Base-by-base conservation (phyloP, 2,113 vertebrate genomes). In the Hemichromis elongatus region DNA sequence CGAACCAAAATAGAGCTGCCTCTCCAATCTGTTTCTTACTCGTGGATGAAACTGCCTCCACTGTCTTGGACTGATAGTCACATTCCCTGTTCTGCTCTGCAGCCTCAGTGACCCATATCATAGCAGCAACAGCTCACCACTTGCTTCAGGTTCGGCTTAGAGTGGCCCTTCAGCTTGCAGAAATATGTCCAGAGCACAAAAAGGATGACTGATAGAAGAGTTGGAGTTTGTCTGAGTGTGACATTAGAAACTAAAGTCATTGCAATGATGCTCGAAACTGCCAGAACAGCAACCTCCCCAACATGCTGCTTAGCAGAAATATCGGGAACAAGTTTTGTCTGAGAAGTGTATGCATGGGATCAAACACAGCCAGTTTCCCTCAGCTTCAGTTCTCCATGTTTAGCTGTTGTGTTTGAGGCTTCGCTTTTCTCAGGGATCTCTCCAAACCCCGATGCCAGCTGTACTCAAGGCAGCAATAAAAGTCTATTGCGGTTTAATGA, bases 111-210 rank as follows among this genome's bases (percentile, higher is more conserved):
- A 73, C 40, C 24, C 10, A 6, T 24, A 28, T 70, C 40, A 70
- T 68, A 68, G 63, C 35, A 68, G 40, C n/a, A 68, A 2, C 35
- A 68, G n/a, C 35, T 24, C 35, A 68, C 63, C n/a, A 68, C 63
- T 70, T 45, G 5, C 40, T 45, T 45, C 40, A 6, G 1, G 21
- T 70, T 45, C 8, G 9, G 40, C 40, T 70, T 45, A 0, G 0
- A 37, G 21, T 70, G 37, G 13, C 63, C 7, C 0, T 68, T 68
- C 37, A 45, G 2, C 66, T 45, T 45, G 13, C 63, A 68, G 63
- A 66, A 66, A 42, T 37, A 42, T 0, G 5, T 70, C 37, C 66
- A 0, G 66, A 0, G 66, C 66, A 70, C 16, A 70, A 10, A 26
- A 4, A 0, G 3, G 3, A 26, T 18, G 13, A 47, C 21, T 70